Evolutionary conservation across 2,797 vertebrate species (phyloP).

Genomic region (Tarsius wallacei): DNA sequence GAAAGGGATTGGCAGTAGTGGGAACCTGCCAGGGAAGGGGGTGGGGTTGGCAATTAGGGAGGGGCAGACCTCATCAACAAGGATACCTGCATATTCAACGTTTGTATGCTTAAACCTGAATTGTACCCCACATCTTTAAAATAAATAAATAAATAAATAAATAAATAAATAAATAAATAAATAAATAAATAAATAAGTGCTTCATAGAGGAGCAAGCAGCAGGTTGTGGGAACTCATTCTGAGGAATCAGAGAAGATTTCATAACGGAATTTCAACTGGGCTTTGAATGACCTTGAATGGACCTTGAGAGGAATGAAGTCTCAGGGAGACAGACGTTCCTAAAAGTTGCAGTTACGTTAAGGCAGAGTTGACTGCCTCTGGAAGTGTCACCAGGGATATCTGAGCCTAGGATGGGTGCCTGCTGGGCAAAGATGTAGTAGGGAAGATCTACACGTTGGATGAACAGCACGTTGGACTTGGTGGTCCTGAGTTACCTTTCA

Average conservation of each 20-base stretch:
- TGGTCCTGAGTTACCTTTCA: conserved; percentile 4
- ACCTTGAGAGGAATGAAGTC: neutral
- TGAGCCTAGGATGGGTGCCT: neutral
- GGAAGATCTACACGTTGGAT: neutral
- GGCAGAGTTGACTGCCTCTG: neutral
- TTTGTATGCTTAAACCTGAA: too few relatives aligned
- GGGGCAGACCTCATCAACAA: too few relatives aligned
- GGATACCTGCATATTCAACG: too few relatives aligned
- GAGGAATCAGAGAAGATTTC: neutral
- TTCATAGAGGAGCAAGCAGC: neutral
- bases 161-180: neutral
- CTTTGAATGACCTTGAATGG: neutral
- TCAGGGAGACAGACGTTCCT: neutral
- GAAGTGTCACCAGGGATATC: neutral
- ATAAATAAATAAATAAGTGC: neutral
- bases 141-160: too few relatives aligned
- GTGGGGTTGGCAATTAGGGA: too few relatives aligned
- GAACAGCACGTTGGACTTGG: neutral
- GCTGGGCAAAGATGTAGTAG: neutral
- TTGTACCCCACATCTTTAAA: too few relatives aligned
- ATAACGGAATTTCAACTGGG: neutral
- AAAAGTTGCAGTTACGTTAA: neutral
- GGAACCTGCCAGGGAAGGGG: too few relatives aligned
- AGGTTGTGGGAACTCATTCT: neutral
- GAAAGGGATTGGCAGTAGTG: too few relatives aligned